Evolutionary conservation across 2,797 vertebrate genomes (phyloP), one percentile per base, ranked within the genome.

Genomic region (Microctenopoma stevenorrisi): DNA sequence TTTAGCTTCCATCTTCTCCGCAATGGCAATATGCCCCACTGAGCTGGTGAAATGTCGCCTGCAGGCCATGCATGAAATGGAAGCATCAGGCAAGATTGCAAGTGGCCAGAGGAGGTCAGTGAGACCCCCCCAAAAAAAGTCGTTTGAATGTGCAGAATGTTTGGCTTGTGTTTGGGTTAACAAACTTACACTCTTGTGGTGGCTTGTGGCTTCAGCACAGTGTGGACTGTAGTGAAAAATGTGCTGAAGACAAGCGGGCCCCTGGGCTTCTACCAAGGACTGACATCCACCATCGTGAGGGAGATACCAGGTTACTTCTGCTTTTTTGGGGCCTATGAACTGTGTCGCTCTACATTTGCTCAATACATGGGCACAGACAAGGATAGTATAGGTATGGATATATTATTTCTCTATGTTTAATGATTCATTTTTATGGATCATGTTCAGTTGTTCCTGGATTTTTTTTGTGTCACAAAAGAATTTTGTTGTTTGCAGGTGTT

Each of bases 281-380:
- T 96, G 54, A 94, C 94, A 0, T 95, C 96, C 82, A 98, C 96
- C 72, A 88, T 96, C 15, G 93, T 93, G 63, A 90, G 96, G 69
- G 97, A 99, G 86, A 91, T 98, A 40, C 97, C 97, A 0, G 97
- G 97, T 28, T 98, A 98, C 86, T 98, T 98, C 90, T 96, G 95
- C 85, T 99, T 99, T 78, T 99, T 98, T 0, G 97, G 97, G 4
- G 96, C 93, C 9, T 98, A 99, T 57, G 97, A 99, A 75, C 67
- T 98, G 76, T 92, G 95, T 68, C 95, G 96, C 28, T 94, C 96
- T 0, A 90, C 94, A 67, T 97, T 98, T 67, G 94, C 96, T 0
- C 89, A 91, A 7, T 59, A 89, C 81, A 80, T 82, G 86, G 94
- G 92, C 68, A 95, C 93, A 60, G 88, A 95, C 47, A 99, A 98